These are phyloP conservation scores for Apotomis capreana DNA, from an alignment of 2,888 invertebrate genomes.

Conservation along the genomic window DNA sequence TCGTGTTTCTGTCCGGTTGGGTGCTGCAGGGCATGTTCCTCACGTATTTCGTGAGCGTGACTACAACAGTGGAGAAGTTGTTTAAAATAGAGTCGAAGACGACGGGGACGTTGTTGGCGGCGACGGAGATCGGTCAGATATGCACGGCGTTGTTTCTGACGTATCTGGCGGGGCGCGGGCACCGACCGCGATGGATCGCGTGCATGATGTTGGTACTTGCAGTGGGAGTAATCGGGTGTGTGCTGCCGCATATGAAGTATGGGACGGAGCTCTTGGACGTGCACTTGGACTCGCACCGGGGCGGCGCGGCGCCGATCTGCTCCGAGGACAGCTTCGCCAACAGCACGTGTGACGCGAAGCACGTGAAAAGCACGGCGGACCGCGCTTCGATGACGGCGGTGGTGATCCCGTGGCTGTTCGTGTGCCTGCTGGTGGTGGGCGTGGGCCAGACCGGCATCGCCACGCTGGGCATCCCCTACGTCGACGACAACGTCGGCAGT, in stretches of 20 bases:
- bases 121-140: slow-evolving; percentile 96
- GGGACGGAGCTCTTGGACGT: slow-evolving; percentile 87
- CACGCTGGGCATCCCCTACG: slow-evolving; percentile 95
- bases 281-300: slow-evolving; percentile 66
- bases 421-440: slow-evolving; percentile 93
- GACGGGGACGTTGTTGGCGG: slow-evolving; percentile 94
- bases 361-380: slow-evolving; percentile 85
- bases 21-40: slow-evolving; percentile 95
- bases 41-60: slow-evolving; percentile 96
- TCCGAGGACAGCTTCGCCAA: slow-evolving; percentile 56
- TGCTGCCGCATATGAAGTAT: slow-evolving; percentile 93
- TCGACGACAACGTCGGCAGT: slow-evolving; percentile 96
- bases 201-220: slow-evolving; percentile 96
- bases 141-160: slow-evolving; percentile 94
- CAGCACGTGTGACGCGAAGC: slow-evolving; percentile 83
- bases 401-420: slow-evolving; percentile 94
- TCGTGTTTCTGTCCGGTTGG: slow-evolving; percentile 94
- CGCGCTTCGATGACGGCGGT: slow-evolving; percentile 90
- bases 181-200: slow-evolving; percentile 96
- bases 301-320: slow-evolving; percentile 70
- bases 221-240: slow-evolving; percentile 92
- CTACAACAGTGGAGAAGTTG: slow-evolving; percentile 96
- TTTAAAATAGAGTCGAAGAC: slow-evolving; percentile 96
- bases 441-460: slow-evolving; percentile 97
- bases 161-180: slow-evolving; percentile 95